Evolutionary conservation across 2,113 vertebrate genomes (phyloP), one percentile per base, ranked within the genome.

Genomic region (Nothoprocta perdicaria): DNA sequence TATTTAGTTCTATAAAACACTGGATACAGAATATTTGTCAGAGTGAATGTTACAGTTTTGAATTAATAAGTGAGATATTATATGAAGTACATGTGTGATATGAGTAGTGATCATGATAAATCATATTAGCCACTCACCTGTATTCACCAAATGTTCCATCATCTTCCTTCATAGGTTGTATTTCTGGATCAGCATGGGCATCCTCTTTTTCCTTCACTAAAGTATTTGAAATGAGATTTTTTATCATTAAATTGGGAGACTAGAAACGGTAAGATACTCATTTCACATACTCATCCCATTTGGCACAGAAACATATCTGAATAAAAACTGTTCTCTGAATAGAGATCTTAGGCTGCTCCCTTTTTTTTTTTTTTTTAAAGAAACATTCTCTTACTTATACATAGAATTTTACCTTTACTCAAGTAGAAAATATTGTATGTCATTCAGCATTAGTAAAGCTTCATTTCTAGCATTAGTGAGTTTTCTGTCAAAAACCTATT

Each of bases 121-220:
- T 45, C 55, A 90, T 63, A 88, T 46, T 79, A 94, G 67, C 73
- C 97, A 23, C 98, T 99, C 98, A 99, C 99, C 99, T 99, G 98
- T 99, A 99, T 98, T 99, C 99, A 96, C 98, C 99, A 97, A 99
- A 99, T 13, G 99, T 99, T 90, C 99, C 98, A 93, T 99, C 99
- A n/a, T 99, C 99, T 80, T 99, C 99, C 96, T 99, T 99, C 99
- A 99, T 99, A 53, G 99, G 99, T 84, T 99, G 99, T 94, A 99
- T 99, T 98, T 99, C 99, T n/a, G 99, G 99, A 94, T 99, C 99
- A 33, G 98, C 98, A 77, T 99, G 99, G 48, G 99, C 99, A 58
- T 99, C 99, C 95, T 99, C 99, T 81, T 99, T 99, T 96, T 99
- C 99, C 98, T 99, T 99, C 93, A 99, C 99, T 99, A 90, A 87